Conservation (phyloP, 2,113 vertebrate genomes). For the Aleadryas rufinucha region DNA sequence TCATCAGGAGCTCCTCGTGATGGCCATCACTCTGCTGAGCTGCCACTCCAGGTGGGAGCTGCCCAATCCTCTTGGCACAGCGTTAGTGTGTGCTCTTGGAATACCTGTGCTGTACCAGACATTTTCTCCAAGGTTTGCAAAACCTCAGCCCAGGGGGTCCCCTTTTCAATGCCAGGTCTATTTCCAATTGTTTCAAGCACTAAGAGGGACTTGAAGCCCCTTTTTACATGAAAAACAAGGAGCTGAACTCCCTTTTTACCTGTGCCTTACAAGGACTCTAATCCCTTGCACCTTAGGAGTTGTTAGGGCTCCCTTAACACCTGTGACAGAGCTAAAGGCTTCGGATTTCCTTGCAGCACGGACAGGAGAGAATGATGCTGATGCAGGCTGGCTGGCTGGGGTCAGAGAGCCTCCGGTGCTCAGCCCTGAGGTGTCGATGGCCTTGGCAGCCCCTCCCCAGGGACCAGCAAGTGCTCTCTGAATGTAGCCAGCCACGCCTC, state of each 20-base stretch:
- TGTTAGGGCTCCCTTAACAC: not conserved
- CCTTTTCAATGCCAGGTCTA: not conserved
- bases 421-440: not conserved
- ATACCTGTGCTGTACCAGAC: not conserved
- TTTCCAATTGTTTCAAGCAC: not conserved
- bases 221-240: not conserved
- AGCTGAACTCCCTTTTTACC: not conserved
- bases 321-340: not conserved
- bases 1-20: not conserved
- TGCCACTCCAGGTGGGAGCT: not conserved
- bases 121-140: not conserved
- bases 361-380: not conserved
- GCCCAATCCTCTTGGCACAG: not conserved
- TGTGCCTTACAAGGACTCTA: not conserved
- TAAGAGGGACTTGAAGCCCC: not conserved
- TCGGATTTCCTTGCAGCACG: not conserved
- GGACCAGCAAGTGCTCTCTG: not conserved
- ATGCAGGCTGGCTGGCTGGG: not conserved
- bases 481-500: not conserved
- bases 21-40: not conserved
- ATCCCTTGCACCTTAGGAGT: not conserved
- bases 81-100: rapidly evolving
- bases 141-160: not conserved
- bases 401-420: not conserved
- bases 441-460: not conserved